Evolutionary conservation across 1,140 invertebrate genomes (phyloP).

Genomic region (Microplitis demolitor): DNA sequence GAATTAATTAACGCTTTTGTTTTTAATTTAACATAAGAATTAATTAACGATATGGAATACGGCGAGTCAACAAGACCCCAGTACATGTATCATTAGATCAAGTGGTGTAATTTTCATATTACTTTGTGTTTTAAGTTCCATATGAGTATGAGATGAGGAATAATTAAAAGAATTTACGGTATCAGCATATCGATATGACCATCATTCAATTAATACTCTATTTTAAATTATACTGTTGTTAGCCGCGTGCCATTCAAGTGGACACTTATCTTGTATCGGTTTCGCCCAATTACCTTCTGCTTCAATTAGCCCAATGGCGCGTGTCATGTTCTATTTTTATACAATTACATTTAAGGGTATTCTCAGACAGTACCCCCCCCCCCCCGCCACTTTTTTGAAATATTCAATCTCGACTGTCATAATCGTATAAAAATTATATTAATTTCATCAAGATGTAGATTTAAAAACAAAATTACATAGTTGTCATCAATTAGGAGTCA

Average conservation of each 20-base stretch:
- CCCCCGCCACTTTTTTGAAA: too few species aligned
- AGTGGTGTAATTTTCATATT: neutral
- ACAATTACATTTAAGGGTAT: neutral
- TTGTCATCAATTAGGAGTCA: too few species aligned
- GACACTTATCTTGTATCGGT: constrained; percentile 12
- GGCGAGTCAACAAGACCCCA: neutral
- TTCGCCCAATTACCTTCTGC: constrained; percentile 10
- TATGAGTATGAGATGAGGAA: neutral
- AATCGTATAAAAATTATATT: too few species aligned
- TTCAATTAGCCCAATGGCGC: constrained; percentile 4
- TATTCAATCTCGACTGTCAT: too few species aligned
- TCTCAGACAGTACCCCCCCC: too few species aligned
- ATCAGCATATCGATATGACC: neutral
- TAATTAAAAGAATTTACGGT: neutral
- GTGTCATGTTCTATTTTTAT: neutral
- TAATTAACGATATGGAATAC: neutral
- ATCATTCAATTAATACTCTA: constrained; percentile 1
- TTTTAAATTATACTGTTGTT: constrained; percentile 3
- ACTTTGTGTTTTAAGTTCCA: too few species aligned
- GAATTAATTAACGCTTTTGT: neutral
- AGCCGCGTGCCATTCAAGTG: neutral
- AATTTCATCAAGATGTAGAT: too few species aligned
- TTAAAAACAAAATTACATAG: too few species aligned
- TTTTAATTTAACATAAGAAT: neutral
- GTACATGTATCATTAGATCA: neutral